Conservation (phyloP, 1,140 invertebrate species). For the Magallana ariakensis region DNA sequence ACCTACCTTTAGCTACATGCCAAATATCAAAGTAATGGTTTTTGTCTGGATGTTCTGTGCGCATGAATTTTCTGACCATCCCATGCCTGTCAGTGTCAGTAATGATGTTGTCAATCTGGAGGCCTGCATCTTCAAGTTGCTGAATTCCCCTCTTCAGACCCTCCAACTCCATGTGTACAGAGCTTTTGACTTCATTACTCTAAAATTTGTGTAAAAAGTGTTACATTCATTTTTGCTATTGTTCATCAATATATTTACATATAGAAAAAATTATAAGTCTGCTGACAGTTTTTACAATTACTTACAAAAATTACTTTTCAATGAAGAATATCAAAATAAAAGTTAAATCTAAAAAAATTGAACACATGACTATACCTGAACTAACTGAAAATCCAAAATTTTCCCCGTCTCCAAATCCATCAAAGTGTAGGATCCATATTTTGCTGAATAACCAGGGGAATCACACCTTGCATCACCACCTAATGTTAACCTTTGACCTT, state of each 20-base stretch:
- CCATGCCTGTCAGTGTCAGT: conserved; percentile 17
- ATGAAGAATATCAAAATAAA: too few species aligned
- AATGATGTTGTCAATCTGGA: not conserved
- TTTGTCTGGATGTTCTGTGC: conserved; percentile 12
- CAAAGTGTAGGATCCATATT: conserved; percentile 41
- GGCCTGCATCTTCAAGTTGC: not conserved
- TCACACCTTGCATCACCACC: conserved; percentile 47
- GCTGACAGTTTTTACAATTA: too few species aligned
- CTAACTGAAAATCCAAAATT: conserved; percentile 7
- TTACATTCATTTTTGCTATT: too few species aligned
- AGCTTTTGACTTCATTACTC: not conserved
- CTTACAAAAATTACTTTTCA: too few species aligned
- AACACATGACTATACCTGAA: not conserved
- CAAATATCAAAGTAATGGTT: conserved; percentile 16
- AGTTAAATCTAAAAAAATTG: too few species aligned
- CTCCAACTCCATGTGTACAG: conserved; percentile 2
- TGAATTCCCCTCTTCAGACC: not conserved
- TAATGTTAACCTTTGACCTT: not conserved
- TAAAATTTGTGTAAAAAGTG: not conserved
- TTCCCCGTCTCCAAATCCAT: not conserved
- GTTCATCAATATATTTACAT: too few species aligned
- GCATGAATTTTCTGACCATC: not conserved
- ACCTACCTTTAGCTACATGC: conserved; percentile 7
- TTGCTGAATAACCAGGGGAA: conserved; percentile 33
- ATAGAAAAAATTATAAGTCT: too few species aligned